Conservation (phyloP, 2,888 invertebrate species). For the Ophonus ardosiacus region DNA sequence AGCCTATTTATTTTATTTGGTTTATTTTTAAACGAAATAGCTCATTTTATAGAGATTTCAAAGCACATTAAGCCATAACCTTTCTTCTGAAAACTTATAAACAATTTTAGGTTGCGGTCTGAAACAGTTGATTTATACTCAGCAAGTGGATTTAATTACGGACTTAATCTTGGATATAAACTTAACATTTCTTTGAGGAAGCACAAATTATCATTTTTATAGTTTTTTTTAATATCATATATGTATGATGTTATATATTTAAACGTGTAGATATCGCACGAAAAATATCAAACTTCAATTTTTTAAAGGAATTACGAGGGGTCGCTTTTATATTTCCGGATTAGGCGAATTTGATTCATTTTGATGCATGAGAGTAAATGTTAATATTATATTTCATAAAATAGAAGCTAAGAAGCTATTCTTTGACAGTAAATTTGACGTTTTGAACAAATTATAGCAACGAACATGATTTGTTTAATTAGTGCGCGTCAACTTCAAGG, state of each 20-base stretch:
- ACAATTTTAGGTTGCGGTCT: conserved; percentile 33
- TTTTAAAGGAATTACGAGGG: too few species aligned
- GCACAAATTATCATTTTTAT: background rate
- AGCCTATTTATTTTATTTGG: conserved; percentile 65
- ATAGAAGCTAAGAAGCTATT: too few species aligned
- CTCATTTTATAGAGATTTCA: conserved; percentile 67
- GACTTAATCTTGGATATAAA: conserved; percentile 23
- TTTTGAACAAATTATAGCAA: too few species aligned
- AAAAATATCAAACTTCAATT: too few species aligned
- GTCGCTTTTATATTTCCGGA: too few species aligned
- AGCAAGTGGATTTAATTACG: conserved; percentile 4
- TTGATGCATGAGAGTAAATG: too few species aligned
- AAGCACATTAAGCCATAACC: conserved; percentile 58
- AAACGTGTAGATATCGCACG: background rate
- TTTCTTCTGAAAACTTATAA: conserved; percentile 39
- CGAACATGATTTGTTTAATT: too few species aligned
- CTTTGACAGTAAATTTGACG: too few species aligned
- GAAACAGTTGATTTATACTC: conserved; percentile 32
- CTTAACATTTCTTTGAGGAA: conserved; percentile 23
- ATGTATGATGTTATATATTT: background rate
- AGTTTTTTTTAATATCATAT: background rate
- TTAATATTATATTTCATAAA: too few species aligned
- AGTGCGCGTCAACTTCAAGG: too few species aligned
- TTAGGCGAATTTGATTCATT: too few species aligned
- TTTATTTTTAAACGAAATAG: conserved; percentile 66